Conservation (phyloP, 1,140 invertebrate species). For the Pogonognathellus flavescens region DNA sequence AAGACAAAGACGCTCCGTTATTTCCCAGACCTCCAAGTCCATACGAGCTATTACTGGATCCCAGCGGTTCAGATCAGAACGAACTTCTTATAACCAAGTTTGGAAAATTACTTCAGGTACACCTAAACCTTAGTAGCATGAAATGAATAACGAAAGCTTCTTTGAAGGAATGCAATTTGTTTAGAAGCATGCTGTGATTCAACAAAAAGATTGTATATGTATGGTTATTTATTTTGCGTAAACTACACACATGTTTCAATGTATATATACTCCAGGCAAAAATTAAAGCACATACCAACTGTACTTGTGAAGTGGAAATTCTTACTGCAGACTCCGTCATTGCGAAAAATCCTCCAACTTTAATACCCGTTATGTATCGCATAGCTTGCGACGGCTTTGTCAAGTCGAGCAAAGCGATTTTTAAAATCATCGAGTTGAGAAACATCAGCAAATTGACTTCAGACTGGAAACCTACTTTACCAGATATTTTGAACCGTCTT, state of each 20-base stretch:
- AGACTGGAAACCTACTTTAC: slow-evolving; percentile 62
- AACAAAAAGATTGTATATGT: too few species aligned
- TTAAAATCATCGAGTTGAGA: slow-evolving; percentile 64
- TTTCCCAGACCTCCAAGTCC: not conserved
- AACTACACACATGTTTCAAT: too few species aligned
- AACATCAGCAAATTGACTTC: slow-evolving; percentile 58
- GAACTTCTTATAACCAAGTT: slow-evolving; percentile 35
- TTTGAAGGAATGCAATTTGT: too few species aligned
- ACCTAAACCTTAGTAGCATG: not conserved
- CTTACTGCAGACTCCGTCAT: slow-evolving; percentile 53
- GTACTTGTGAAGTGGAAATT: slow-evolving; percentile 16
- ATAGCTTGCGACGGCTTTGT: slow-evolving; percentile 58
- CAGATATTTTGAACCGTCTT: slow-evolving; percentile 55
- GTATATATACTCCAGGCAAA: too few species aligned
- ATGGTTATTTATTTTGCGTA: not conserved
- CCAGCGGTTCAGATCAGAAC: not conserved
- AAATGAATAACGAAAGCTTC: too few species aligned
- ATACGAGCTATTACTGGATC: not conserved
- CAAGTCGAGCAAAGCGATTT: slow-evolving; percentile 44
- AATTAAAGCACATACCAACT: slow-evolving; percentile 55
- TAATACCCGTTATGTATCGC: slow-evolving; percentile 62
- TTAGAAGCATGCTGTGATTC: too few species aligned
- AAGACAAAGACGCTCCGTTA: slow-evolving; percentile 27
- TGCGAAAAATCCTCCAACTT: not conserved
- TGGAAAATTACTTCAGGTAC: slow-evolving; percentile 46